Base-by-base conservation (phyloP, 2,888 invertebrate species). In the Drosophila acutilabella region DNA sequence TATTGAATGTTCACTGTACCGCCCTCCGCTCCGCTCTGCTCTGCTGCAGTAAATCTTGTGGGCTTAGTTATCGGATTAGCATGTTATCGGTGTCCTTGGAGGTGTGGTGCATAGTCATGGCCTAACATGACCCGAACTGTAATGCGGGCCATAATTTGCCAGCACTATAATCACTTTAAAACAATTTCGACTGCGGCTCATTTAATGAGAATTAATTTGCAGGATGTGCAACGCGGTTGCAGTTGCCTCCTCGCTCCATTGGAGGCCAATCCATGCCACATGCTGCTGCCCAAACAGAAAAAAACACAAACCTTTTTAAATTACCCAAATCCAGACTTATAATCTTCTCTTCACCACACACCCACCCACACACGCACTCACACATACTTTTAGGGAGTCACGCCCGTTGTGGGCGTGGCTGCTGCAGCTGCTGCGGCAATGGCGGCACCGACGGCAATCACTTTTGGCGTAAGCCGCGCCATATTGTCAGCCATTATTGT, bases 401-500 rank as follows among this genome's bases (percentile, higher is more conserved):
- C 45, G 60, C 58, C 75, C 53, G 56, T 45, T 52, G 59, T 33
- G 38, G 59, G 52, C 23, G 26, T 45, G 45, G 60, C 30, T n/a
- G 30, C 36, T n/a, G 38, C 23, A 14, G 44, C 44, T 36, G 7
- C 36, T 23, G 44, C 60, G 20, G 20, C 18, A 14, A 23, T 36
- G 23, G 41, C 53, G 20, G 10, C 33, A 33, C 23, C 50, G 42
- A n/a, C 8, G 62, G 80, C 83, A 76, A 80, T 82, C 80, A 82
- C 77, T 80, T 80, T 82, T 66, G 78, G 70, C 74, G 77, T 81
- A 83, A 86, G 75, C 81, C 74, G 69, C 81, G 75, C 83, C 84
- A 86, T 85, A 86, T 85, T 86, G 84, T 84, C 84, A 74, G 84
- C 85, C 81, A 82, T 84, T 82, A 81, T 82, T 82, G 85, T 81